These are phyloP conservation scores for Picathartes gymnocephalus DNA, from an alignment of 2,113 vertebrate species.

Conservation along the genomic window DNA sequence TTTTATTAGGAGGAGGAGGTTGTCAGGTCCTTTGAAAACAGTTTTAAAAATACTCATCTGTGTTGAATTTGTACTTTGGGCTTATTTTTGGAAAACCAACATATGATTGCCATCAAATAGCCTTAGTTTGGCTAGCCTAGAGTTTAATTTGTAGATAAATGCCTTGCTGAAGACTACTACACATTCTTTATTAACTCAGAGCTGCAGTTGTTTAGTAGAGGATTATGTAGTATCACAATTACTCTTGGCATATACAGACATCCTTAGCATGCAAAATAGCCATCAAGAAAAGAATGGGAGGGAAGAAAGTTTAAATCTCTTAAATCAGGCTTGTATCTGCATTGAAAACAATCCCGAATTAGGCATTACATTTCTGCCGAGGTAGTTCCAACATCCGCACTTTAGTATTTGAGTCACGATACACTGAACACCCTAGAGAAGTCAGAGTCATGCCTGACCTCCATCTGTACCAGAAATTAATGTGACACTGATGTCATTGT, in stretches of 20 bases:
- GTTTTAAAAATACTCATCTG: not conserved
- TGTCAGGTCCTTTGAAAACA: not conserved
- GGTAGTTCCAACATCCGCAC: not conserved
- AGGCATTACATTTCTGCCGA: not conserved
- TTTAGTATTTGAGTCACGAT: not conserved
- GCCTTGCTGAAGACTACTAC: not conserved
- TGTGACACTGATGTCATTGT: not conserved
- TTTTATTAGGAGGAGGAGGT: not conserved
- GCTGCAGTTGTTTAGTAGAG: not conserved
- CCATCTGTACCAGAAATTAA: not conserved
- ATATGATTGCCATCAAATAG: not conserved
- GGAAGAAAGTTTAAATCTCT: not conserved
- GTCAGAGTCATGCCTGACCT: not conserved
- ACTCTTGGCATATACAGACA: not conserved
- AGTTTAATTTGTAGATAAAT: not conserved
- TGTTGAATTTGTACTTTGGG: not conserved
- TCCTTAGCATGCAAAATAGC: not conserved
- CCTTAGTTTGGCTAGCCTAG: not conserved
- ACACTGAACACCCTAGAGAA: not conserved
- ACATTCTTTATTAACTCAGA: not conserved
- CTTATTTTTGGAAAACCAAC: not conserved
- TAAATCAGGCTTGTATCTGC: not conserved
- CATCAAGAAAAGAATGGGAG: not conserved
- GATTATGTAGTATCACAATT: not conserved
- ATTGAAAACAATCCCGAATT: not conserved